Evolutionary conservation across 1,140 invertebrate species (phyloP).

Genomic region (Diprion similis): DNA sequence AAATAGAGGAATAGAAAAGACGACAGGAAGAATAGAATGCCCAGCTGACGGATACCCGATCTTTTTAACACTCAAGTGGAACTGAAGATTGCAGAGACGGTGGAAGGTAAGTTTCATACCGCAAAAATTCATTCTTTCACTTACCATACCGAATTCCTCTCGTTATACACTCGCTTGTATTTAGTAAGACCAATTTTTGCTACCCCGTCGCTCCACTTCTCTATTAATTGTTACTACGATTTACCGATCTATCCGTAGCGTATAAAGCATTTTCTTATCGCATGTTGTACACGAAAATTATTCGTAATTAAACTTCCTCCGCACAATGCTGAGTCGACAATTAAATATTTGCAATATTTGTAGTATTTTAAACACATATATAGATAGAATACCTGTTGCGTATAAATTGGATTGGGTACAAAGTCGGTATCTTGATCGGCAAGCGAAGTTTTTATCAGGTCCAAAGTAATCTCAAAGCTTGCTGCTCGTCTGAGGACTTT

Average conservation of each 20-base stretch:
- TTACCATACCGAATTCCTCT: background rate
- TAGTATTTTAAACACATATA: background rate
- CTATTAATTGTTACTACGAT: background rate
- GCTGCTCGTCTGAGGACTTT: background rate
- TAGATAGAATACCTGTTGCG: background rate
- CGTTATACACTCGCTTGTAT: background rate
- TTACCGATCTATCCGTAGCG: background rate
- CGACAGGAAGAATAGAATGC: constrained; percentile 23
- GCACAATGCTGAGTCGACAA: background rate
- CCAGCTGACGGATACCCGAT: constrained; percentile 45
- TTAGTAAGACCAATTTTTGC: background rate
- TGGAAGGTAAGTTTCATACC: constrained; percentile 36
- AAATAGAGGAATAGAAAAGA: background rate
- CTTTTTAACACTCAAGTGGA: constrained; percentile 26
- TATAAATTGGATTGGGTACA: background rate
- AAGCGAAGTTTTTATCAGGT: no score
- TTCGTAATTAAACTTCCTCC: background rate
- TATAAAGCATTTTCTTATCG: background rate
- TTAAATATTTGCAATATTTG: no score
- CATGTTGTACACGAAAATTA: background rate
- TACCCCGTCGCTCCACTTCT: background rate
- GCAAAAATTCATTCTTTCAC: background rate
- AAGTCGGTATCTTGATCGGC: no score
- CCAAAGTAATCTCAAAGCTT: background rate
- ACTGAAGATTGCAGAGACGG: constrained; percentile 29